phyloP scores from a whole-genome alignment of 64 coral and sea anemone genomes.

The Pocillopora damicornis region DNA sequence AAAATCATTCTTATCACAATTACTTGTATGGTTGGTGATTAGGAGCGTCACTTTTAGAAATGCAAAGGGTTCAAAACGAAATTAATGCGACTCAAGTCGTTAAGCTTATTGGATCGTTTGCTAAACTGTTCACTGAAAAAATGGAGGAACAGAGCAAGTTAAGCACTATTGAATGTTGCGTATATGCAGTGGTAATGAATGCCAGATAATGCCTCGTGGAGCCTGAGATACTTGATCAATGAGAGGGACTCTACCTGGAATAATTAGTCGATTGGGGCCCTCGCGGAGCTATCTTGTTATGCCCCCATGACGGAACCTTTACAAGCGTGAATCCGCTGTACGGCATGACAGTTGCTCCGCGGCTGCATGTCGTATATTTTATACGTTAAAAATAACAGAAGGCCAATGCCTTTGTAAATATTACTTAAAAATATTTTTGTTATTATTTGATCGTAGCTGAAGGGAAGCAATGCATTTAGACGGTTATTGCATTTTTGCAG shows the following conservation, averaged over 20 bases:
- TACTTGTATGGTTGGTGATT: background rate
- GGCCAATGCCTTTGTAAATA: constrained; percentile 71
- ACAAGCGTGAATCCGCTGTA: constrained; percentile 20
- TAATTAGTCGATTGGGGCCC: background rate
- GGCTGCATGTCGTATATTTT: constrained; percentile 70
- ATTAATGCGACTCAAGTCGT: constrained; percentile 1
- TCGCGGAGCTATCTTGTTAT: background rate
- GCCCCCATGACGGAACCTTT: constrained; percentile 1
- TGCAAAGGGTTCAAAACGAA: background rate
- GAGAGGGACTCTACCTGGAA: background rate
- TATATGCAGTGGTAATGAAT: constrained; percentile 9
- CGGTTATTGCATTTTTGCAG: constrained; percentile 39
- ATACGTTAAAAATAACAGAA: constrained; percentile 68
- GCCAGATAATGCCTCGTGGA: constrained; percentile 3
- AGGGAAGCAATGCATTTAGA: constrained; percentile 15
- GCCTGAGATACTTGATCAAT: background rate
- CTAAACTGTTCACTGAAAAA: background rate
- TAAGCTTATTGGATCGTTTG: constrained; percentile 12
- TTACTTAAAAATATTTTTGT: constrained; percentile 89
- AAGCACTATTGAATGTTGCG: constrained; percentile 8
- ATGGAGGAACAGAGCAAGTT: background rate
- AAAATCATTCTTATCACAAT: constrained; percentile 7
- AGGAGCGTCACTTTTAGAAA: background rate
- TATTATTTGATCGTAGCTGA: constrained; percentile 58
- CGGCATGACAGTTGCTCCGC: constrained; percentile 42